Percentiles rank a stretch among this genome's conserved stretches.
These are phyloP conservation scores for Eurytoma adleriae DNA, from an alignment of 2,888 invertebrate species.

Conservation along the genomic window DNA sequence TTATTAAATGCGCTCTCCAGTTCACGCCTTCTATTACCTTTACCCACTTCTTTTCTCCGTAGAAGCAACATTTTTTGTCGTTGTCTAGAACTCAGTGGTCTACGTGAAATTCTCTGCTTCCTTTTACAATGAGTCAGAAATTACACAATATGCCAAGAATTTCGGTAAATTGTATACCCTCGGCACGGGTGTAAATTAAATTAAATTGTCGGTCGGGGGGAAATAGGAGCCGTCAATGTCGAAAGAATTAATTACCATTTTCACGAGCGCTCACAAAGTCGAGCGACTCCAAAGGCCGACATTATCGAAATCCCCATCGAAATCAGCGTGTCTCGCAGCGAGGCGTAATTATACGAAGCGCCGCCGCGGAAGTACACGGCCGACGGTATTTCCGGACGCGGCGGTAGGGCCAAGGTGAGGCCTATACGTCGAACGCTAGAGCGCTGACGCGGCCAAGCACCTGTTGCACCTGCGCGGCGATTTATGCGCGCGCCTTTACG, in stretches of 20 bases:
- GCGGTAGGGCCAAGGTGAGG: too few relatives aligned
- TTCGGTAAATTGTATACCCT: too few relatives aligned
- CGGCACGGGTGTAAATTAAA: too few relatives aligned
- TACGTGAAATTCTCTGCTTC: too few relatives aligned
- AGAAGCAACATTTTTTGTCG: background rate
- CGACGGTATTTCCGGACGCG: too few relatives aligned
- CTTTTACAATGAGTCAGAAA: too few relatives aligned
- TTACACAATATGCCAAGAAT: too few relatives aligned
- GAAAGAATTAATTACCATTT: too few relatives aligned
- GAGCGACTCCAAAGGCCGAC: constrained; percentile 4
- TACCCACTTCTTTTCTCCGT: background rate
- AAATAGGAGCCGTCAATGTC: too few relatives aligned
- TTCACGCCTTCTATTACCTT: background rate
- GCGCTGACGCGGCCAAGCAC: constrained; percentile 28
- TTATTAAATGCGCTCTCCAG: constrained; percentile 26
- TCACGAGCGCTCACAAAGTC: background rate
- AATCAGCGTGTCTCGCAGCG: background rate
- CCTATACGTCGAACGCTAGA: background rate
- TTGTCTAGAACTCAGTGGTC: too few relatives aligned
- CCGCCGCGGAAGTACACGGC: background rate
- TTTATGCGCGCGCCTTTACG: constrained; percentile 30
- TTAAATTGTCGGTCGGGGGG: too few relatives aligned
- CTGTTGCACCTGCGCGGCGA: constrained; percentile 42
- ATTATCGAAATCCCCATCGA: constrained; percentile 13
- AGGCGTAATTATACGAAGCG: constrained; percentile 9